Percentiles rank a stretch among this genome's conserved stretches.
Conservation (phyloP, 1,140 invertebrate genomes). For the Cotesia vestalis region DNA sequence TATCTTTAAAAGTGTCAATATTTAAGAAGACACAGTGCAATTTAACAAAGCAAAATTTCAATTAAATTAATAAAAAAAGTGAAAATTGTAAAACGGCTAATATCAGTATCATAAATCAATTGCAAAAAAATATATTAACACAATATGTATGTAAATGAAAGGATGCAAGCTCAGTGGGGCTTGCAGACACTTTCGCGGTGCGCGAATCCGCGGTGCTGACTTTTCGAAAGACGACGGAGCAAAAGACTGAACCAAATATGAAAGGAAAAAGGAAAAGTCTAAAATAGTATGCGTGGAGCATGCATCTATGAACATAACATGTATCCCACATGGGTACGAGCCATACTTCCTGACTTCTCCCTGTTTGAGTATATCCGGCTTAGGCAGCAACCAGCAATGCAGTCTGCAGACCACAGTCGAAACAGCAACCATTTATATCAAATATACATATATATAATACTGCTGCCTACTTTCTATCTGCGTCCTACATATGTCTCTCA, state of each 20-base stretch:
- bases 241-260: background rate
- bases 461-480: slow-evolving; percentile 19
- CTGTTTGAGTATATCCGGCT: slow-evolving; percentile 52
- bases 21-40: no score
- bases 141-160: background rate
- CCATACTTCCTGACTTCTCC: slow-evolving; percentile 35
- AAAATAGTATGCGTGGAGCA: background rate
- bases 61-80: no score
- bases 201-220: slow-evolving; percentile 1
- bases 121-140: background rate
- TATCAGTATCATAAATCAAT: no score
- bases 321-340: background rate
- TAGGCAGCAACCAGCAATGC: slow-evolving; percentile 42
- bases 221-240: slow-evolving; percentile 14
- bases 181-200: slow-evolving; percentile 11
- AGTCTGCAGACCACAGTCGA: slow-evolving; percentile 39
- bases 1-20: no score
- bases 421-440: slow-evolving; percentile 19
- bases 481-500: slow-evolving; percentile 25
- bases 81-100: no score
- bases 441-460: background rate
- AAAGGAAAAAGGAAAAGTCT: background rate
- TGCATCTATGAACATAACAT: background rate
- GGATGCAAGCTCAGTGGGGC: slow-evolving; percentile 7
- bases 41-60: no score